Base-by-base conservation (phyloP, 1,140 invertebrate species). In the Trigoniulus corallinus region DNA sequence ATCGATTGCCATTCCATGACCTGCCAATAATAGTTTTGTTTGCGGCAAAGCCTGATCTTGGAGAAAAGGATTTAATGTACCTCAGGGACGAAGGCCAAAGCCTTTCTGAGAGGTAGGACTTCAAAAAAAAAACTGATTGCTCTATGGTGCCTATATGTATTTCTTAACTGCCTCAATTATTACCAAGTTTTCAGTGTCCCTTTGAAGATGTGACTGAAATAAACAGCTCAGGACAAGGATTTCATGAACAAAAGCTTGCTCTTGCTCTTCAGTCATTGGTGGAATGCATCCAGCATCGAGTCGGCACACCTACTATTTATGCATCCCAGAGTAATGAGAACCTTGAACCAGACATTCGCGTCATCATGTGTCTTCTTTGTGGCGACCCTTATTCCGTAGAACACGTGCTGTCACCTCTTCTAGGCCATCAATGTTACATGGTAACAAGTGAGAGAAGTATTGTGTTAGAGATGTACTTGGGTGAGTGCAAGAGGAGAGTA, bases 341-440 rank as follows among this genome's bases (percentile, higher is more conserved):
- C 59, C 76, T 81, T 50, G 81, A 88, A 61, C 84, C 86, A 25
- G 86, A 91, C 67, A 87, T 88, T 59, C 78, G 69, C 57, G 88
- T 97, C 66, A 86, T 95, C 59, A 85, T 96, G 78, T 95, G 89
- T 65, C 82, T 96, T 76, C 91, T 96, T 65, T 98, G 93, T 70
- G 92, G 91, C 41, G 93, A 97, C 70, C 85, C 88, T 15, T 95
- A 84, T 62, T 82, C 82, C 1, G 79, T 92, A 39, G 88, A 93
- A 65, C 83, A 87, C 55, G 82, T 95, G 43, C 71, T 97, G 18
- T 80, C 79, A 29, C 91, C 92, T 1, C 69, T 97, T 50, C 71
- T 96, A 37, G 80, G 79, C 60, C 86, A 94, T 64, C 84, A 87
- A 48, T 83, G 81, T 51, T 87, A 85, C 65, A 83, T 87, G 63